Conservation (phyloP, 2,888 invertebrate genomes). For the Eumacrocentrus americanus region DNA sequence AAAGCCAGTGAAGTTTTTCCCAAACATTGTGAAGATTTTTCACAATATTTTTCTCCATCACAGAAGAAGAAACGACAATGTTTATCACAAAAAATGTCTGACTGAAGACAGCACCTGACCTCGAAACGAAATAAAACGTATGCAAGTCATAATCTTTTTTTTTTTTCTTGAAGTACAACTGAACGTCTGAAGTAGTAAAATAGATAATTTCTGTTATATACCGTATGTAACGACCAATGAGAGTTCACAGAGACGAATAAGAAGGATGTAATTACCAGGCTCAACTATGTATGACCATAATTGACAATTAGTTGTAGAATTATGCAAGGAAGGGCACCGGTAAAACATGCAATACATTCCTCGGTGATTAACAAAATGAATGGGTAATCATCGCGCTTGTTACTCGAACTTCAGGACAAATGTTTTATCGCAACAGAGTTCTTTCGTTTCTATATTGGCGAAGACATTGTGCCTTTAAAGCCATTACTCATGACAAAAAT, state of each 20-base stretch:
- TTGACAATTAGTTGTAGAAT: background rate
- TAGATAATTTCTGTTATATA: background rate
- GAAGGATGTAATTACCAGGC: background rate
- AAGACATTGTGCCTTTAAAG: no score
- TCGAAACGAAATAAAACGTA: no score
- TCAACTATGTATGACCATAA: background rate
- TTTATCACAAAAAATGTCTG: background rate
- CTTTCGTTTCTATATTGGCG: no score
- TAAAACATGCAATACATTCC: background rate
- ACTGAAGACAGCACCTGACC: background rate
- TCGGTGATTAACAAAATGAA: background rate
- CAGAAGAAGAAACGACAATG: no score
- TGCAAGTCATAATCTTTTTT: no score
- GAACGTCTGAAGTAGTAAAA: background rate
- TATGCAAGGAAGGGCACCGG: background rate
- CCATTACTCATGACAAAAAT: slow-evolving; percentile 9
- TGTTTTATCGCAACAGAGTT: no score
- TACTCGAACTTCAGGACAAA: background rate
- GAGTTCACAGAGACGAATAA: background rate
- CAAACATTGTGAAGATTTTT: no score
- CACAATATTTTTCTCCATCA: no score
- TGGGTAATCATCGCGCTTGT: background rate
- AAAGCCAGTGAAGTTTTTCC: no score
- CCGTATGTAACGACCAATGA: background rate
- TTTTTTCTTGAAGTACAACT: background rate